Evolutionary conservation across 2,888 invertebrate species (phyloP), one percentile per base, ranked within the genome.

Genomic region (Pristionchus fissidentatus): DNA sequence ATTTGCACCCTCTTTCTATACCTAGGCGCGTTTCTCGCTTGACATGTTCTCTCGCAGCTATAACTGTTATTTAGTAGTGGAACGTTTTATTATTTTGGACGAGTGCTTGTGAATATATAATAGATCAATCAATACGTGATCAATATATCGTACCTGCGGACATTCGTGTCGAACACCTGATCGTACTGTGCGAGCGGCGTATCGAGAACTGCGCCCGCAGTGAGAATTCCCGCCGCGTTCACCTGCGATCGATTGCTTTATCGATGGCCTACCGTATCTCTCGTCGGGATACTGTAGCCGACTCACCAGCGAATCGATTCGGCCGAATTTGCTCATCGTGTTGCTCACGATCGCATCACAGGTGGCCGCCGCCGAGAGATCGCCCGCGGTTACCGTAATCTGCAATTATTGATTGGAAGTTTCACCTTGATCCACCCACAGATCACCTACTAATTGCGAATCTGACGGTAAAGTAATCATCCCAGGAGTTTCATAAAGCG

Each of bases 81-180:
- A n/a, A n/a, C n/a, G n/a, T n/a, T n/a, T n/a, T n/a, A n/a, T n/a
- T n/a, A n/a, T n/a, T n/a, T n/a, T n/a, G n/a, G n/a, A n/a, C n/a
- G n/a, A n/a, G n/a, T n/a, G n/a, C n/a, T n/a, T n/a, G n/a, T n/a
- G n/a, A n/a, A n/a, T n/a, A n/a, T n/a, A n/a, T n/a, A 46, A 32
- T 29, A 66, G 29, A 75, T 75, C 32, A 26, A 49, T 77, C n/a
- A n/a, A n/a, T n/a, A n/a, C n/a, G n/a, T n/a, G 49, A 3, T 22
- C 29, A 22, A 19, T 19, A 35, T 62, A 62, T 32, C 62, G 62
- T 70, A 90, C 90, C 89, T 89, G 92, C 93, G 43, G 90, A 93
- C 85, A 93, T 98, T 98, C 0, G 95, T 95, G 91, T 96, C 96
- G 95, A 98, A 96, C 22, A 97, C 93, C 38, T 95, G 94, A 93